Evolutionary conservation across 2,113 vertebrate genomes (phyloP), one percentile per base, ranked within the genome.

Genomic region (Sceloporus tristichus): DNA sequence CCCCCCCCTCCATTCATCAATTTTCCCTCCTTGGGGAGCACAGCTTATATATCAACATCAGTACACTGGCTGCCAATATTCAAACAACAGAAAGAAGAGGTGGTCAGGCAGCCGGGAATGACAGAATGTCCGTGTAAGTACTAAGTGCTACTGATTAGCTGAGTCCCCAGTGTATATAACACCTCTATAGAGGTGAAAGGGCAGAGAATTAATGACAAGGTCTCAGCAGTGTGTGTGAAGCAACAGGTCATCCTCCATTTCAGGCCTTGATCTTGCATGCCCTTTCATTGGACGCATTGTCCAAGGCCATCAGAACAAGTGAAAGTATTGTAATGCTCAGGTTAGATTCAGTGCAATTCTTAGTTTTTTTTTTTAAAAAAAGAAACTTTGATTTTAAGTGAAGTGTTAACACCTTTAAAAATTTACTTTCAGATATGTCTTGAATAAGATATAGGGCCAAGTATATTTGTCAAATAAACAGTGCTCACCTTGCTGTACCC

Each of bases 11-110:
- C 86, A 88, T 62, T 85, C 65, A 56, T 93, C 95, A 93, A 78
- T 83, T 95, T 34, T 92, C 89, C n/a, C 1, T 65, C 89, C 48
- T 84, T 66, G 70, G 68, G 68, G 6, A 87, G 42, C 65, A 34
- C 54, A 91, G 76, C 68, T 56, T 91, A 78, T 9, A 14, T 84
- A 74, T 59, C 53, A 38, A n/a, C 59, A 70, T 66, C 70, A 48
- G 27, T n/a, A 78, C 4, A 7, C 8, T 1, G 9, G 25, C 77
- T 34, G 7, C 53, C 88, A 38, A 80, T 42, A 65, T 27, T 48
- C 53, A 66, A 87, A 89, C 87, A 94, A 84, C 1, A 11, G 56
- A 34, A 82, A 34, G 68, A 81, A 86, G 16, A 85, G 88, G 42
- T 9, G 21, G 6, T 0, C 84, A 56, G 68, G 25, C 8, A 87